phyloP scores from a whole-genome alignment of 2,888 invertebrate genomes.

The Drosophila longiperda region DNA sequence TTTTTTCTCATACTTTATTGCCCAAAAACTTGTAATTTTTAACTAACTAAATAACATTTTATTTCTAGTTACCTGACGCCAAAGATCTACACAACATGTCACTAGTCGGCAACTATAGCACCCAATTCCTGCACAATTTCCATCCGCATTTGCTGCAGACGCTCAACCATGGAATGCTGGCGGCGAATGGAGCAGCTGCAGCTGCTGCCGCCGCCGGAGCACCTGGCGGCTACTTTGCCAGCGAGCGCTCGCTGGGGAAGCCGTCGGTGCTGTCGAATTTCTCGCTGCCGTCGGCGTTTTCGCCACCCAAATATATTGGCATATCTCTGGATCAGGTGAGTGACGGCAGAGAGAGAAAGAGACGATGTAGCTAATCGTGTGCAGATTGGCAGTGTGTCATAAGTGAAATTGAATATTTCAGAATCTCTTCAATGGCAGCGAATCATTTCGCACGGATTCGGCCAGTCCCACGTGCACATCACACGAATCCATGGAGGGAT shows the following conservation, averaged over 20 bases:
- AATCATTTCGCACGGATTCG: slow-evolving; percentile 87
- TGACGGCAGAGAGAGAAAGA: slow-evolving; percentile 5
- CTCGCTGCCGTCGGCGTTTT: slow-evolving; percentile 90
- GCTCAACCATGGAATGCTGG: slow-evolving; percentile 87
- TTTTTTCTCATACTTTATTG: background rate
- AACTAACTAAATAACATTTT: background rate
- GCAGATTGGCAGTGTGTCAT: slow-evolving; percentile 73
- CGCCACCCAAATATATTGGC: slow-evolving; percentile 88
- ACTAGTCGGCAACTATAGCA: slow-evolving; percentile 88
- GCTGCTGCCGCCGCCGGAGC: slow-evolving; percentile 81
- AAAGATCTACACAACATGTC: slow-evolving; percentile 88
- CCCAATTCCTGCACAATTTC: slow-evolving; percentile 89
- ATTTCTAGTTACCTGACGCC: slow-evolving; percentile 85
- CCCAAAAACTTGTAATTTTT: background rate
- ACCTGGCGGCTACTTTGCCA: slow-evolving; percentile 84
- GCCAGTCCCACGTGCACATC: slow-evolving; percentile 88
- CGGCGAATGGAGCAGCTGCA: slow-evolving; percentile 83
- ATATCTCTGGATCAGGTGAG: slow-evolving; percentile 85
- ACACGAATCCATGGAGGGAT: slow-evolving; percentile 87
- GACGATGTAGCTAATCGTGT: slow-evolving; percentile 36
- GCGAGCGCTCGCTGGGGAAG: slow-evolving; percentile 86
- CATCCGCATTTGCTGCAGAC: slow-evolving; percentile 91
- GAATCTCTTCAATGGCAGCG: slow-evolving; percentile 85
- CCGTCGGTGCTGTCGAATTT: slow-evolving; percentile 88
- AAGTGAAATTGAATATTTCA: slow-evolving; percentile 66